Base-by-base conservation (phyloP, 2,888 invertebrate genomes). In the Pasiphila rectangulata region DNA sequence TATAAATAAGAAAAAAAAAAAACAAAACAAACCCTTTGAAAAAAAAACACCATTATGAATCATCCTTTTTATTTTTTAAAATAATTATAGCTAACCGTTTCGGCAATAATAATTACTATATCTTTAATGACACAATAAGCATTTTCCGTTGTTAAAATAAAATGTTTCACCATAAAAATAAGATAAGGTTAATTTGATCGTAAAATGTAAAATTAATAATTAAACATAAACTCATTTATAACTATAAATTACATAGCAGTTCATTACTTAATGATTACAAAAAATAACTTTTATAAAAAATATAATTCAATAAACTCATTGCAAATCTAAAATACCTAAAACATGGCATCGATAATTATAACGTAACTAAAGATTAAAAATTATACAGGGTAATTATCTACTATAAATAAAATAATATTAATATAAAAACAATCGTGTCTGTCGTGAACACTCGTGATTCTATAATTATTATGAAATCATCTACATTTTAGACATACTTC, bases 61-160 rank as follows among this genome's bases (percentile, higher is more conserved):
- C 84, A 83, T 86, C 77, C 64, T 82, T 89, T 89, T 89, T 88
- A 85, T 88, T 89, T 89, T 88, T 89, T 88, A 82, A 89, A 89
- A 89, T 89, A 89, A 89, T 89, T 89, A 89, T 89, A 89, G 87
- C 89, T 89, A 89, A 89, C 89, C 87, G 80, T 84, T 83, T 81
- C 89, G 87, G 87, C 86, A 84, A 87, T 88, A 83, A 86, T 85
- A 75, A 65, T 79, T 78, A 83, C 85, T 86, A 87, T 85, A 76
- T 80, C 83, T 83, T 78, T 77, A 85, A 88, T 86, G 87, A 88
- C 87, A 88, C 87, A 83, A 75, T 76, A 87, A 87, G 87, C 88
- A 87, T 86, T 83, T 83, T 78, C 79, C 83, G 83, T 84, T 84
- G 85, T 87, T 87, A 71, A 84, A 79, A 66, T 47, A 52, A 63